phyloP scores from a whole-genome alignment of 2,888 invertebrate species.

The Drosophila multiciliata region DNA sequence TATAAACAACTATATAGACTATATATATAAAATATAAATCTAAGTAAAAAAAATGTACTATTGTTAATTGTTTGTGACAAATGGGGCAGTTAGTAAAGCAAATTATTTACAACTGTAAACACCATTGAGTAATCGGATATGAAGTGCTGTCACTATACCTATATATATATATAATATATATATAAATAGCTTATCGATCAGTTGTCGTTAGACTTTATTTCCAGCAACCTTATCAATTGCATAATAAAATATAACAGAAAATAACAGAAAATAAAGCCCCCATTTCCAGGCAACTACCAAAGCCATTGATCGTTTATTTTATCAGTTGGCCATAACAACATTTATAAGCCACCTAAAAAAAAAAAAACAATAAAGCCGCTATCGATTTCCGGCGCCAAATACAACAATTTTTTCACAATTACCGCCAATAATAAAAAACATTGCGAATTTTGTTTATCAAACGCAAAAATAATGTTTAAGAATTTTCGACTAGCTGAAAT shows the following conservation, averaged over 20 bases:
- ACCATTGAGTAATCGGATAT: conserved; percentile 22
- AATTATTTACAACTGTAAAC: background rate
- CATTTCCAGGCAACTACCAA: background rate
- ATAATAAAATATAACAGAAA: conserved; percentile 19
- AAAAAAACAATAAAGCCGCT: conserved; percentile 1
- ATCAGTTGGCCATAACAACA: conserved; percentile 18
- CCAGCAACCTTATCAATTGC: conserved; percentile 36
- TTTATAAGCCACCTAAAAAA: conserved; percentile 23
- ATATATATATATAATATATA: conserved; percentile 1
- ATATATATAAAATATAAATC: conserved; percentile 1
- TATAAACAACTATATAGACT: no score
- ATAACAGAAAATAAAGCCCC: background rate
- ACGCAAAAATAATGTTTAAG: background rate
- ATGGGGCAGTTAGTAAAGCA: conserved; percentile 6
- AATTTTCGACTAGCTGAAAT: background rate
- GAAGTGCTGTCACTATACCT: background rate
- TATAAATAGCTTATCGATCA: conserved; percentile 2
- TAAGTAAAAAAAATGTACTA: background rate
- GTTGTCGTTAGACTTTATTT: conserved; percentile 13
- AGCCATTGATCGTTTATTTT: conserved; percentile 9
- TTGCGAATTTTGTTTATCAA: conserved; percentile 31
- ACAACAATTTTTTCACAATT: conserved; percentile 27
- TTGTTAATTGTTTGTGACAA: conserved; percentile 33
- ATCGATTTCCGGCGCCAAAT: conserved; percentile 46
- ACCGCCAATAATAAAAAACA: conserved; percentile 11